A percentile compares a stretch with the other conserved stretches of the same genome.
Evolutionary conservation across 2,797 vertebrate species (phyloP).

Genomic region (Arctocebus calabarensis): DNA sequence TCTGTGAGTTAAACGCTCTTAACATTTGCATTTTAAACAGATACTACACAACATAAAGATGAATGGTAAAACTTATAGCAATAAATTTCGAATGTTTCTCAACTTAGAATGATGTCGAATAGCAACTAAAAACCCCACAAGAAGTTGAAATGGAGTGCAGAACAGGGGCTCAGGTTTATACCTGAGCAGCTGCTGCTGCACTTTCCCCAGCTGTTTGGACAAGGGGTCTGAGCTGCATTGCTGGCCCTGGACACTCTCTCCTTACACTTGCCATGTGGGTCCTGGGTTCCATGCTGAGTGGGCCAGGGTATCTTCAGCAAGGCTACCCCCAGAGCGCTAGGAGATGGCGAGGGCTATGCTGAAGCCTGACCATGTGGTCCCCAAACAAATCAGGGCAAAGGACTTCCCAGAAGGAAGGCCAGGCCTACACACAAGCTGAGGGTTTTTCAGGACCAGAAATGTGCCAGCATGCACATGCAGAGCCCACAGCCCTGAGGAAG

Average conservation of each 20-base stretch:
- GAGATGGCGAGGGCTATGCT: fast-evolving
- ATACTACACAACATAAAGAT: fast-evolving
- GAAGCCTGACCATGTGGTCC: background rate
- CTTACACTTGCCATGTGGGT: fast-evolving
- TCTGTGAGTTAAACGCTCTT: fast-evolving
- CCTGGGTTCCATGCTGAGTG: background rate
- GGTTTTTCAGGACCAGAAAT: background rate
- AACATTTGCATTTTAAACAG: background rate
- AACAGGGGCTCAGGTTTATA: too few species aligned
- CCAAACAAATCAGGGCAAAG: background rate
- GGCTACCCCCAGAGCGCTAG: background rate
- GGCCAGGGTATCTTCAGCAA: background rate
- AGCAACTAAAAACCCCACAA: background rate
- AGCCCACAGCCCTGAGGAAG: background rate
- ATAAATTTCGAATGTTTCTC: background rate
- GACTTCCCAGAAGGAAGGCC: background rate
- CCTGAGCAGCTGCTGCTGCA: background rate
- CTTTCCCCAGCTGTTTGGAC: background rate
- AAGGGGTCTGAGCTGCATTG: background rate
- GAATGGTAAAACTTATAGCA: fast-evolving
- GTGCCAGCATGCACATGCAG: too few species aligned
- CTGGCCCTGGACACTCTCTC: background rate
- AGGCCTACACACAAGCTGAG: background rate
- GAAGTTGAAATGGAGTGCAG: fast-evolving
- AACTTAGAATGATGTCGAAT: background rate